Base-by-base conservation (phyloP, 2,797 vertebrate genomes). In the Arnoldichthys spilopterus region DNA sequence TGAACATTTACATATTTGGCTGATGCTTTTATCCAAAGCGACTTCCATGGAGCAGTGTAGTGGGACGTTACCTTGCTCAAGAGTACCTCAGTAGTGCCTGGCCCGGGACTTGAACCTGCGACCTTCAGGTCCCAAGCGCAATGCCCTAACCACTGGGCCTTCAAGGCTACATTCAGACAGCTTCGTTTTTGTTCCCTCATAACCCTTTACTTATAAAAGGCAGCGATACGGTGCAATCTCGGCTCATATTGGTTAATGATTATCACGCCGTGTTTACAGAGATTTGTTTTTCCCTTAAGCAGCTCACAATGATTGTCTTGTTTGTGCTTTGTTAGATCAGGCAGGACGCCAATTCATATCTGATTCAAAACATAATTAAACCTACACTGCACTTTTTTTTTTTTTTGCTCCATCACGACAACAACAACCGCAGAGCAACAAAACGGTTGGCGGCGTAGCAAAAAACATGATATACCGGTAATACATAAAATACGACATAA, bases 321-420 rank as follows among this genome's bases (percentile, higher is more conserved):
- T 37, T 74, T 63, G 56, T 49, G 26, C 37, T 32, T 58, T 40
- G 24, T 62, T 62, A 34, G 62, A 64, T 64, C 6, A 64, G 30
- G 62, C 18, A 22, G 43, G n/a, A 2, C 15, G 40, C 22, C 64
- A 45, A 47, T 22, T 75, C 47, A 40, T 64, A 53, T 49, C 49
- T 54, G 49, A 56, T 49, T 26, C 11, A 45, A 61, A 16, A 16
- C 72, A 74, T 53, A 37, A 53, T 53, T 64, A 75, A 64, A 64
- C 4, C 2, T 22, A 62, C 28, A 61, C n/a, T n/a, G n/a, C n/a
- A n/a, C n/a, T n/a, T n/a, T n/a, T n/a, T 22, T 61, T 43, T 22
- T 43, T 4, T 40, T 58, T 7, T 16, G n/a, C 47, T 7, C 13
- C 49, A 40, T n/a, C 58, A 12, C 58, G 18, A 32, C 28, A 32